These are phyloP conservation scores for Poeciliopsis paucimaculata DNA, from an alignment of 2,797 vertebrate genomes.

Conservation along the genomic window DNA sequence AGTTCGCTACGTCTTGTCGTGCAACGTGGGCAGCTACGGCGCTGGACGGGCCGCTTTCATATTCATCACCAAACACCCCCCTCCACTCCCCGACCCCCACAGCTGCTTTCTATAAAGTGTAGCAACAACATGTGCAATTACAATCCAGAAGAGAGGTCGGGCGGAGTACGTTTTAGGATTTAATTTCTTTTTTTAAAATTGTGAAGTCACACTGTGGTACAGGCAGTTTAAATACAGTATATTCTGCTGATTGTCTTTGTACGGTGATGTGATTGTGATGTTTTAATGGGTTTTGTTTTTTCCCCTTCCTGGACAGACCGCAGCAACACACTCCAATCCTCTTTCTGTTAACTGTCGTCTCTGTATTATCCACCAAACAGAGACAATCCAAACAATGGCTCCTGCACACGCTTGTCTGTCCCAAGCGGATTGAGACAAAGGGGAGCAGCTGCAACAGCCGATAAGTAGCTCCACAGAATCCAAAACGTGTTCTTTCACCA, in stretches of 20 bases:
- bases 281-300: background rate
- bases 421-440: background rate
- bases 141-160: background rate
- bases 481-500: background rate
- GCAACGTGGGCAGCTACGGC: slow-evolving; percentile 55
- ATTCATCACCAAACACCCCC: background rate
- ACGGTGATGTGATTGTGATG: background rate
- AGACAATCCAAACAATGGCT: background rate
- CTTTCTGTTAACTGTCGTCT: background rate
- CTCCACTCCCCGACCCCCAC: too few species aligned
- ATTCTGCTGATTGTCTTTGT: slow-evolving; percentile 44
- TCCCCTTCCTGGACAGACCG: slow-evolving; percentile 9
- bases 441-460: background rate
- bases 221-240: background rate
- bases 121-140: slow-evolving; percentile 5
- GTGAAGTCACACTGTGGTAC: slow-evolving; percentile 16
- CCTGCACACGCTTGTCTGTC: background rate
- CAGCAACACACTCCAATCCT: slow-evolving; percentile 9
- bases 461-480: background rate
- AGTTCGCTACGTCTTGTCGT: slow-evolving; percentile 36
- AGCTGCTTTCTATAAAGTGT: slow-evolving; percentile 29
- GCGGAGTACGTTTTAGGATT: background rate
- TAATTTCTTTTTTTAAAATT: background rate
- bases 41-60: background rate
- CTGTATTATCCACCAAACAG: background rate